These are phyloP conservation scores for Drosophila stalkeri DNA, from an alignment of 2,888 invertebrate genomes.

Conservation along the genomic window DNA sequence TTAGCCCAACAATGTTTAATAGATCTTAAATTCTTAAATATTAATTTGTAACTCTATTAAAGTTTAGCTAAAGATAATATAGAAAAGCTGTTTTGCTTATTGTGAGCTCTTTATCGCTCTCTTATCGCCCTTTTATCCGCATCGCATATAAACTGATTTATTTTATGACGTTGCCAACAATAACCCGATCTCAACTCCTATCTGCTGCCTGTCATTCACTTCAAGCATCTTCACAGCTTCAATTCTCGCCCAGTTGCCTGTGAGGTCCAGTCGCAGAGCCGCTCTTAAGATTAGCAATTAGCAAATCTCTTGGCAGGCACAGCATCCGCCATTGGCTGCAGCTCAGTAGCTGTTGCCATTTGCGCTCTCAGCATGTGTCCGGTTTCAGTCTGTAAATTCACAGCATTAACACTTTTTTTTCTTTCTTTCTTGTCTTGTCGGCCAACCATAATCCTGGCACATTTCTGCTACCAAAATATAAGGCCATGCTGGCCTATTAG, in stretches of 20 bases:
- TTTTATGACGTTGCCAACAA: background rate
- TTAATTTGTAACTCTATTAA: background rate
- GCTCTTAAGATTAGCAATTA: constrained; percentile 60
- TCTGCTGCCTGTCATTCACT: background rate
- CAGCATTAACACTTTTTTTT: constrained; percentile 61
- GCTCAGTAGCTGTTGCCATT: constrained; percentile 35
- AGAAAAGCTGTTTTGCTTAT: too few species aligned
- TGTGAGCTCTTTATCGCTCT: background rate
- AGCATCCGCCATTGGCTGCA: constrained; percentile 14
- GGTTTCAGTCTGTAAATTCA: constrained; percentile 48
- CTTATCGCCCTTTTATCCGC: background rate
- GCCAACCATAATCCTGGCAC: constrained; percentile 60
- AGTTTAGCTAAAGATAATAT: too few species aligned
- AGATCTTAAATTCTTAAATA: background rate
- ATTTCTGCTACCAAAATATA: constrained; percentile 71
- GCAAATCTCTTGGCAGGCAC: constrained; percentile 46
- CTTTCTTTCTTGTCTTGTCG: constrained; percentile 9
- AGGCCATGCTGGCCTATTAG: constrained; percentile 28
- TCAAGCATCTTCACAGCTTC: background rate
- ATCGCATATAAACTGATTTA: background rate
- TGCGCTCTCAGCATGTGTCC: constrained; percentile 66
- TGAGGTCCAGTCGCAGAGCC: constrained; percentile 3
- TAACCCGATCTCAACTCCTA: background rate
- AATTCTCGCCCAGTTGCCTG: background rate
- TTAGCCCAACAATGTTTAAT: background rate